Evolutionary conservation across 2,797 vertebrate genomes (phyloP).

Genomic region (Oreochromis grahami): DNA sequence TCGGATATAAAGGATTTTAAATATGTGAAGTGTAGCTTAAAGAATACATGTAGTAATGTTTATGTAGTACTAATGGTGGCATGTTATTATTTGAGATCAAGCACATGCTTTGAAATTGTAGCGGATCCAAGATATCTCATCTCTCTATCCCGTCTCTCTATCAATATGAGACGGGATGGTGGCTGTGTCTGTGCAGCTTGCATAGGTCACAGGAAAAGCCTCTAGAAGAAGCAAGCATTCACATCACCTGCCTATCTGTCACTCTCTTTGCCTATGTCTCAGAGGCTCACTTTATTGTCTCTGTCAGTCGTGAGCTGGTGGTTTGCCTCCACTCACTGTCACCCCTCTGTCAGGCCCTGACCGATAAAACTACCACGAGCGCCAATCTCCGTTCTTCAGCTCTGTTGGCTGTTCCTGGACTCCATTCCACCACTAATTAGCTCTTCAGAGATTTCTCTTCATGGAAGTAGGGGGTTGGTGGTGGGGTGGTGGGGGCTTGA

Average conservation of each 20-base stretch:
- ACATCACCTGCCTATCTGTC: constrained; percentile 46
- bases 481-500: constrained; percentile 74
- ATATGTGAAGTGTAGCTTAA: neutral
- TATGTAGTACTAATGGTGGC: neutral
- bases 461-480: constrained; percentile 74
- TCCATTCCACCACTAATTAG: constrained; percentile 97
- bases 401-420: constrained; percentile 91
- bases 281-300: constrained; percentile 85
- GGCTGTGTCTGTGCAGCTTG: constrained; percentile 2
- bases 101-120: neutral
- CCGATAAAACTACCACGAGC: constrained; percentile 80
- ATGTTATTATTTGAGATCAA: neutral
- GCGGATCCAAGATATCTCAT: neutral
- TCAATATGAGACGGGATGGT: neutral
- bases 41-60: neutral
- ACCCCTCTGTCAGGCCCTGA: constrained; percentile 89
- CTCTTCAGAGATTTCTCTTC: constrained; percentile 99
- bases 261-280: constrained; percentile 69
- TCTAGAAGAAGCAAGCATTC: constrained; percentile 24
- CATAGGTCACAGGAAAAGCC: constrained; percentile 26
- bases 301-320: constrained; percentile 90
- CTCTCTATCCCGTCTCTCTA: neutral
- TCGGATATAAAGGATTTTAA: neutral
- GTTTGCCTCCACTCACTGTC: constrained; percentile 88
- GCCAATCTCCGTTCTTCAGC: constrained; percentile 87